Evolutionary conservation across 1,140 invertebrate genomes (phyloP), one percentile per base, ranked within the genome.

Genomic region (Caenorhabditis remanei): DNA sequence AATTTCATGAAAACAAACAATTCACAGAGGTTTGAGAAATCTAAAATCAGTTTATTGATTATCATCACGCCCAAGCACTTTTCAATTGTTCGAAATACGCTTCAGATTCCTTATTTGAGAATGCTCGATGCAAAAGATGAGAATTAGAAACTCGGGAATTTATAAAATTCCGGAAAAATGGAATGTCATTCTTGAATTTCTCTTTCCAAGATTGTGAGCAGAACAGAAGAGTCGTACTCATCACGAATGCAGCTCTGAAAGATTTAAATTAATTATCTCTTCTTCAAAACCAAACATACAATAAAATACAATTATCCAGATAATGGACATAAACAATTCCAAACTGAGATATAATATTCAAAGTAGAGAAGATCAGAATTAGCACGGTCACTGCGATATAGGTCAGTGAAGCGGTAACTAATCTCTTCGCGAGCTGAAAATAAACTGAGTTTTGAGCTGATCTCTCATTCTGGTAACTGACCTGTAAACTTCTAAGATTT

Each of bases 231-330:
- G 61, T 63, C 21, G 14, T 11, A 21, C 61, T 63, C 61, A 63
- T 63, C 19, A 63, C 61, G 32, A 63, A 21, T 11, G 61, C 61
- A 9, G 61, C 61, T 63, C 61, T 63, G 24, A 40, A 58, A 58
- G 8, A n/a, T 21, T 58, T 3, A n/a, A n/a, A n/a, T 58, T 21
- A 5, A 58, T 8, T 21, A 19, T 8, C 2, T n/a, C 4, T 58
- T n/a, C 4, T 21, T 16, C 8, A 4, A 58, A 63, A 63, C 40
- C 7, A 0, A 32, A 63, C 61, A 40, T 32, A 63, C 61, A 63
- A 11, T 21, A 63, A 32, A 63, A 63, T 63, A 40, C 61, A 63
- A 32, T 63, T 63, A 63, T 63, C 61, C 61, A 63, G 13, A 63
- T 63, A 63, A 63, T 63, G 61, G 13, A 63, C 61, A 32, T 32